Base-by-base conservation (phyloP, 2,888 invertebrate species). In the Autographa gamma region DNA sequence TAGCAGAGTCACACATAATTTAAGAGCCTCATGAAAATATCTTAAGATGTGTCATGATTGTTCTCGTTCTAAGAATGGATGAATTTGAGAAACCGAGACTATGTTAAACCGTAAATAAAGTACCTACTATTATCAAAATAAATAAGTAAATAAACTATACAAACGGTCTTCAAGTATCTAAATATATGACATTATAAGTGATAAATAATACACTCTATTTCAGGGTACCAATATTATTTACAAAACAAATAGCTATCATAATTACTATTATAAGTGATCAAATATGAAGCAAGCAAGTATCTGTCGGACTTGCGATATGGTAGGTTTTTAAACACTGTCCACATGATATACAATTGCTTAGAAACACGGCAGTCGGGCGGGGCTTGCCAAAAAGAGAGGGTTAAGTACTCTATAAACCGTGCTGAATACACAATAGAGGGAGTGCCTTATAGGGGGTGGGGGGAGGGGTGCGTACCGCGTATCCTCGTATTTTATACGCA, bases 1-100 rank as follows among this genome's bases (percentile, higher is more conserved):
- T 86, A 90, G 88, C 89, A 90, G 82, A 86, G 86, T 89, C 89
- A 88, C 92, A 89, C 90, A 93, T 93, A 91, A 92, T 93, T 91
- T 88, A 92, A 84, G 82, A 85, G 80, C 31, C 67, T 63, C 71
- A 72, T 75, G 74, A 72, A 69, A 66, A 79, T 60, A 68, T 77
- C 74, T 78, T 70, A 76, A 69, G 3, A 69, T 38, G 68, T 63
- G 71, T 72, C 68, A 68, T 66, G 38, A 72, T 73, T 70, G 61
- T 68, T 67, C 63, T 71, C 72, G 72, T 76, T 83, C 79, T 81
- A 75, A 80, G 67, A 76, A 61, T 65, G 65, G 58, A 63, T 63
- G 25, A 43, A 59, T 66, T 78, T 41, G 63, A 77, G 58, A 41
- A 43, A 18, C n/a, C n/a, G 14, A 2, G 34, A 16, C 19, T n/a